Conservation (phyloP, 2,797 vertebrate genomes). For the Cuniculus paca region DNA sequence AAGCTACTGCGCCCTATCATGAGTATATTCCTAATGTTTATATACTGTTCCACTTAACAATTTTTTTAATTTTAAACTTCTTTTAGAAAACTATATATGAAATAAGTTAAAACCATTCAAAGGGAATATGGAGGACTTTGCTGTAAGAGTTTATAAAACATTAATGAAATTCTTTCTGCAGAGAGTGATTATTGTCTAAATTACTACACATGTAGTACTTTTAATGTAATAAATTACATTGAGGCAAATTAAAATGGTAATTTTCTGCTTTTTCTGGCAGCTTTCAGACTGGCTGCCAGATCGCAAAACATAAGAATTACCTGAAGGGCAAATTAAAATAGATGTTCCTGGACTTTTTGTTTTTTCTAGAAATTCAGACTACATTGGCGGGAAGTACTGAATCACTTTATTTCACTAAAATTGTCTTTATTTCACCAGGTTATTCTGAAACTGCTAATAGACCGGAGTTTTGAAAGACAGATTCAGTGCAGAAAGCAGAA, state of each 20-base stretch:
- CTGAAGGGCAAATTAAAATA: neutral
- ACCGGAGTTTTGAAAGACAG: neutral
- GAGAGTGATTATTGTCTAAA: neutral
- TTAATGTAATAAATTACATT: conserved; percentile 14
- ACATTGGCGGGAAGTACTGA: neutral
- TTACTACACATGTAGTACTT: neutral
- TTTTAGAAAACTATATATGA: neutral
- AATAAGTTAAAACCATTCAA: neutral
- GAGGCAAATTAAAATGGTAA: conserved; percentile 8
- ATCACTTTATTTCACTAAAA: neutral
- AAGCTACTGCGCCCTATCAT: neutral
- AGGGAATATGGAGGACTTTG: neutral
- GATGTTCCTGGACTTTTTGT: neutral
- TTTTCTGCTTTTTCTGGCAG: neutral
- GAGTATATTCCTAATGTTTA: neutral
- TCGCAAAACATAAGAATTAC: neutral
- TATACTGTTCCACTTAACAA: neutral
- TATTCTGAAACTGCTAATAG: neutral
- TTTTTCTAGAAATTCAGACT: neutral
- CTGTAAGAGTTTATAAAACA: neutral
- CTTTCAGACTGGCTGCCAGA: neutral
- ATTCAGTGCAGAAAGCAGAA: neutral
- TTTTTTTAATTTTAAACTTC: neutral
- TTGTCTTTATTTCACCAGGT: neutral
- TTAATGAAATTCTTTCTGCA: conserved; percentile 34